Evolutionary conservation across 2,797 vertebrate genomes (phyloP).

Genomic region (Sebastes iracundus): DNA sequence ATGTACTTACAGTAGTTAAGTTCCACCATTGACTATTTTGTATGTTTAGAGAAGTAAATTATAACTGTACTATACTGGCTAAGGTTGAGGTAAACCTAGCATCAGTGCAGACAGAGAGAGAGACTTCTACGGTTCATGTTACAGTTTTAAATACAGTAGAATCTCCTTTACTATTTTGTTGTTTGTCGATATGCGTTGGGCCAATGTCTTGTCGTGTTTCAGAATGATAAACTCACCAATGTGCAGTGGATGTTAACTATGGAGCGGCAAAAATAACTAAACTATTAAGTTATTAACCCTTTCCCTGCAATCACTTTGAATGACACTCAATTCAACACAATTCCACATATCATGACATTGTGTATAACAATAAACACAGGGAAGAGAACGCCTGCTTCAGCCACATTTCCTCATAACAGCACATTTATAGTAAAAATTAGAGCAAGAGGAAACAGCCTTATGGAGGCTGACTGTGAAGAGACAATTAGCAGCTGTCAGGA

Average conservation of each 20-base stretch:
- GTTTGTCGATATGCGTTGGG: background rate
- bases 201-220: background rate
- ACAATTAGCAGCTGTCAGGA: conserved; percentile 33
- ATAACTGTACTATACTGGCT: background rate
- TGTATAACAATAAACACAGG: background rate
- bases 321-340: background rate
- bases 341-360: background rate
- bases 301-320: background rate
- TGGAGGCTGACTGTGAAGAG: conserved; percentile 2
- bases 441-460: background rate
- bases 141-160: background rate
- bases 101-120: background rate
- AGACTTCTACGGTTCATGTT: background rate
- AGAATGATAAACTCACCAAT: background rate
- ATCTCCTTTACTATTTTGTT: background rate
- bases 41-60: background rate
- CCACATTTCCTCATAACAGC: background rate
- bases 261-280: background rate
- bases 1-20: background rate
- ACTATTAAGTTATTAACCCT: background rate
- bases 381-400: background rate
- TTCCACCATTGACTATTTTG: background rate
- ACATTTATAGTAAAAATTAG: background rate
- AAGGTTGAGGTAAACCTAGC: background rate
- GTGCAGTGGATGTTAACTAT: no score